Percentiles rank a stretch among this genome's conserved stretches.
phyloP scores from a whole-genome alignment of 2,113 vertebrate species.

The Meleagris gallopavo region DNA sequence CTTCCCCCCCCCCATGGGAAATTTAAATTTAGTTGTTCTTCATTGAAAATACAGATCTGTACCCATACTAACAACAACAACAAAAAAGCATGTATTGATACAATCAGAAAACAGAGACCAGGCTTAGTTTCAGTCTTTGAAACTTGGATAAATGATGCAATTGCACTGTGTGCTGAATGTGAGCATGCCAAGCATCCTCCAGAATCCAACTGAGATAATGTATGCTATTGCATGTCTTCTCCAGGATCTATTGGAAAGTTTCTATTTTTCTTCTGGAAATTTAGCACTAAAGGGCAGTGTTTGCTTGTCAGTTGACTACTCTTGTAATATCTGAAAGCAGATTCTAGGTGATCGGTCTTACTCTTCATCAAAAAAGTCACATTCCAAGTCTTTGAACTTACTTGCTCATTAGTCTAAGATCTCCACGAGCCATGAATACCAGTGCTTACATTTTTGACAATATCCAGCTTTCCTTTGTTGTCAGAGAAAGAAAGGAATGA shows the following conservation, averaged over 20 bases:
- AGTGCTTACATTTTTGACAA: not conserved
- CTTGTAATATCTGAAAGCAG: not conserved
- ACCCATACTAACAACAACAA: not conserved
- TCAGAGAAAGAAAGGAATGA: not conserved
- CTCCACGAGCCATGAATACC: not conserved
- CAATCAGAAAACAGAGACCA: not conserved
- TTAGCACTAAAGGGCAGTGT: not conserved
- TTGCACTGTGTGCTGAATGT: not conserved
- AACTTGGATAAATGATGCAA: not conserved
- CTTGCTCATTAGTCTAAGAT: not conserved
- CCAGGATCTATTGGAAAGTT: not conserved
- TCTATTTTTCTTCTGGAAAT: not conserved
- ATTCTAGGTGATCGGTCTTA: not conserved
- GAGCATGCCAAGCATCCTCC: not conserved
- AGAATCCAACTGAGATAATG: not conserved
- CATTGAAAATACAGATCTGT: not conserved
- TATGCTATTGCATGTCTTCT: not conserved
- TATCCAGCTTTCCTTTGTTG: not conserved
- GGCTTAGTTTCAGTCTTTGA: not conserved
- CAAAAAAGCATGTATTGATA: not conserved
- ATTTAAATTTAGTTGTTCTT: not conserved
- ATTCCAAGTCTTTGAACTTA: not conserved
- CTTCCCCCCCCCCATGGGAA: not conserved
- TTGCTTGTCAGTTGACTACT: not conserved
- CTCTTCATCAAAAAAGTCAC: fast-evolving